Conservation (phyloP, 2,888 invertebrate genomes). For the Cerceris rybyensis region DNA sequence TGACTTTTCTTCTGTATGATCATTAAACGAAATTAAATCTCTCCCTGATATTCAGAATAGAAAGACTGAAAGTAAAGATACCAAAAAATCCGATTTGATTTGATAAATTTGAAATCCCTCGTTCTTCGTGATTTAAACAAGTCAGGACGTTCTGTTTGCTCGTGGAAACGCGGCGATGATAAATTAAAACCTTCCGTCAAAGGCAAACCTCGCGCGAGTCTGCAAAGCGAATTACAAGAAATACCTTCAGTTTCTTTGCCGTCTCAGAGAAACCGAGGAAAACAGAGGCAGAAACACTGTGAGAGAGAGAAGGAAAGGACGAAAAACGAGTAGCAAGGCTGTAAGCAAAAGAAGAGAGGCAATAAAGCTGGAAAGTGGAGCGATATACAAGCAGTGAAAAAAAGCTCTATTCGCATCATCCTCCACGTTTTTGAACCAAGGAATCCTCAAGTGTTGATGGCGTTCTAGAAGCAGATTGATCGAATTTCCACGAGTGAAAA, state of each 20-base stretch:
- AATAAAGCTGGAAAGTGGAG: neutral
- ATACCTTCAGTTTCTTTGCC: neutral
- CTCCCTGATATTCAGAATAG: too few species aligned
- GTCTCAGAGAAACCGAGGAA: neutral
- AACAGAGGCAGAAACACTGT: slow-evolving; percentile 6
- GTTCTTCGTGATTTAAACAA: neutral
- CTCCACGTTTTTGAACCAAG: slow-evolving; percentile 23
- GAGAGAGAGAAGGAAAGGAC: neutral
- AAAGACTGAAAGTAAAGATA: neutral
- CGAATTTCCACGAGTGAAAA: slow-evolving; percentile 54
- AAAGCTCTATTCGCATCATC: slow-evolving; percentile 45
- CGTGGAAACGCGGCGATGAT: neutral
- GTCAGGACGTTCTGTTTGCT: too few species aligned
- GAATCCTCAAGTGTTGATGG: slow-evolving; percentile 48
- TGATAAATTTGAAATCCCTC: neutral
- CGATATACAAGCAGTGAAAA: neutral
- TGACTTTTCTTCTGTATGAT: neutral
- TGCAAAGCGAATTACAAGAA: neutral
- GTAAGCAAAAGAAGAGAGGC: neutral
- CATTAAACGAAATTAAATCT: too few species aligned
- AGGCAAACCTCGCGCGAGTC: neutral
- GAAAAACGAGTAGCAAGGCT: slow-evolving; percentile 12
- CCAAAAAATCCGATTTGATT: too few species aligned
- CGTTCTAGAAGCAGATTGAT: slow-evolving; percentile 51
- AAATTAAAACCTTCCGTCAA: neutral